A percentile compares a stretch with the other conserved stretches of the same genome.
These are phyloP conservation scores for Agrotis clavis DNA, from an alignment of 2,888 invertebrate genomes.

Conservation along the genomic window DNA sequence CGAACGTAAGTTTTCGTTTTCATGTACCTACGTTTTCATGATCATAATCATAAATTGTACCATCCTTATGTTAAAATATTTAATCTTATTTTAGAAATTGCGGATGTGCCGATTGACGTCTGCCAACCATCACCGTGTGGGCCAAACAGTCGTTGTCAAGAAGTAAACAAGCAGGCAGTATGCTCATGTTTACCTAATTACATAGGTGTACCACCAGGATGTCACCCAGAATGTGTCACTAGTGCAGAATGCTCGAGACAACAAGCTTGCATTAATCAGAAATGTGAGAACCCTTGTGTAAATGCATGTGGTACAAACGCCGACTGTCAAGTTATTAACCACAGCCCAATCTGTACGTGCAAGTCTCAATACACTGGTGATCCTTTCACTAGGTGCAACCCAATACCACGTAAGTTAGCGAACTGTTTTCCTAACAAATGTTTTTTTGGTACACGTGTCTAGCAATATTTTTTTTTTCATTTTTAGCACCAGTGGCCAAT, in stretches of 20 bases:
- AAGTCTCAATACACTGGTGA: constrained; percentile 93
- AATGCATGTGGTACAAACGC: constrained; percentile 93
- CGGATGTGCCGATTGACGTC: constrained; percentile 85
- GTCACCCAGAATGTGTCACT: constrained; percentile 94
- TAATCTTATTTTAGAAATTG: constrained; percentile 66
- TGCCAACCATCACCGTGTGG: constrained; percentile 95
- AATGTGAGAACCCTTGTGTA: constrained; percentile 95
- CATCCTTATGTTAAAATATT: background rate
- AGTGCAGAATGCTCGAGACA: constrained; percentile 94
- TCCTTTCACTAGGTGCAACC: constrained; percentile 92
- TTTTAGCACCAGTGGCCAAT: constrained; percentile 87
- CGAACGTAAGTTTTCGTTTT: constrained; percentile 88
- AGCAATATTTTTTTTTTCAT: constrained; percentile 71
- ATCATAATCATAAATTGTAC: background rate
- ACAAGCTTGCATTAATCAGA: constrained; percentile 94
- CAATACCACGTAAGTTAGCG: constrained; percentile 87
- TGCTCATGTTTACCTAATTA: constrained; percentile 94
- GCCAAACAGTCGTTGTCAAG: constrained; percentile 94
- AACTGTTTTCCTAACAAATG: background rate
- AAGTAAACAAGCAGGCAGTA: constrained; percentile 93
- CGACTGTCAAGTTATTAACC: constrained; percentile 94
- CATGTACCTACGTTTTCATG: background rate
- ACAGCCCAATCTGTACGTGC: constrained; percentile 95
- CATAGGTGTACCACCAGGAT: constrained; percentile 94
- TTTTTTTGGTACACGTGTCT: background rate